These are phyloP conservation scores for Mythimna albipuncta DNA, from an alignment of 2,888 invertebrate species.

Conservation along the genomic window DNA sequence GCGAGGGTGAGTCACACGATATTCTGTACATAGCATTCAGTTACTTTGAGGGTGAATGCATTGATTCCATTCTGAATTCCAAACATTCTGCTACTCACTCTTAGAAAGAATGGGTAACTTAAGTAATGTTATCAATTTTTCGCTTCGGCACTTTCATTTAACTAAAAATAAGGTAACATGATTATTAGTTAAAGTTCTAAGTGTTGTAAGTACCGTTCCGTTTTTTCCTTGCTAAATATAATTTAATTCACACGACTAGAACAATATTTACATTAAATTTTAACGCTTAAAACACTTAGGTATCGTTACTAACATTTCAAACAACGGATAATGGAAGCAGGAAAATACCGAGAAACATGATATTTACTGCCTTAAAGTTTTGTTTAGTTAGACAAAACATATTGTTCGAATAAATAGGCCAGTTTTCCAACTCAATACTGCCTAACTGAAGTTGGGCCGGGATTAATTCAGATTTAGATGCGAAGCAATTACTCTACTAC, in stretches of 20 bases:
- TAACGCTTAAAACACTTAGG: not conserved
- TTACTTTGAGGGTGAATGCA: conserved; percentile 1
- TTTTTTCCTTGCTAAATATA: not conserved
- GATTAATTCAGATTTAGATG: too few relatives aligned
- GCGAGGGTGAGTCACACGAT: conserved; percentile 1
- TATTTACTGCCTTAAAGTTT: not conserved
- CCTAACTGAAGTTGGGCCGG: not conserved
- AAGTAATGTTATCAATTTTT: not conserved
- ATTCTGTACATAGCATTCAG: not conserved
- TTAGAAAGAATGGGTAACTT: not conserved
- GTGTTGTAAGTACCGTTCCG: not conserved
- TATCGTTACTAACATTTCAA: not conserved
- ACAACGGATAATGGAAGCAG: not conserved
- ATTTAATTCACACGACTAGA: not conserved
- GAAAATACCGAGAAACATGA: not conserved
- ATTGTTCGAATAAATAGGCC: conserved; percentile 14
- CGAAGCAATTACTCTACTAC: too few relatives aligned
- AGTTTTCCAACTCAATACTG: conserved; percentile 3
- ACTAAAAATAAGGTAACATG: not conserved
- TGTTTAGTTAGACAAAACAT: not conserved
- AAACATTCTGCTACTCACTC: not conserved
- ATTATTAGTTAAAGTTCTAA: not conserved
- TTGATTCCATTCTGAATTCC: not conserved
- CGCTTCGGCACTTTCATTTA: not conserved
- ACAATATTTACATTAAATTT: not conserved